Percentiles rank a stretch among this genome's conserved stretches.
Conservation (phyloP, 2,113 vertebrate species). For the Syrmaticus mikado region DNA sequence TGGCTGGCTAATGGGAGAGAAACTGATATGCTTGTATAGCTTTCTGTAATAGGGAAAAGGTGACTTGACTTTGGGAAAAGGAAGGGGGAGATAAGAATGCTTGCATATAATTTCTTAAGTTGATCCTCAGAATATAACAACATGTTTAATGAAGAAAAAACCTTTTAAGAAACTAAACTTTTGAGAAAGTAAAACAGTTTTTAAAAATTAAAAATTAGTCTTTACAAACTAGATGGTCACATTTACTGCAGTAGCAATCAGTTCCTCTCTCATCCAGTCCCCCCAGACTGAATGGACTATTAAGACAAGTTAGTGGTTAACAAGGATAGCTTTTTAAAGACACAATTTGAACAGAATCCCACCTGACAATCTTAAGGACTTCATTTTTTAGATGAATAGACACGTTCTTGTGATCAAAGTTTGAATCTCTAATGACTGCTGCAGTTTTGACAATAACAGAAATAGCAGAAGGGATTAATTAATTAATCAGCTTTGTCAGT, state of each 20-base stretch:
- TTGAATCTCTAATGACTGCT: constrained; percentile 61
- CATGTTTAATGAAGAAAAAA: neutral
- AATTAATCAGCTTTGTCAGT: constrained; percentile 72
- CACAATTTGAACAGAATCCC: constrained; percentile 15
- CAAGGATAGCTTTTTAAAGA: constrained; percentile 8
- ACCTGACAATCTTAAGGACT: neutral
- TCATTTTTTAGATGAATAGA: constrained; percentile 20
- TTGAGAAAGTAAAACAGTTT: neutral
- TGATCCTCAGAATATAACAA: neutral
- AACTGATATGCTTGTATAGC: neutral
- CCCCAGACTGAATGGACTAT: neutral
- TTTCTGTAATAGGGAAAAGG: neutral
- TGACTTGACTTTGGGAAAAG: neutral
- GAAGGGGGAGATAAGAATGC: neutral
- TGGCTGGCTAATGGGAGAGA: neutral
- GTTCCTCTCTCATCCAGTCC: neutral
- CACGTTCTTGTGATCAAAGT: constrained; percentile 38
- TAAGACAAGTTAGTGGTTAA: neutral
- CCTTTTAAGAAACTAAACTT: neutral
- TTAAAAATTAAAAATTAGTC: neutral
- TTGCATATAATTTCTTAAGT: accelerated
- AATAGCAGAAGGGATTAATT: constrained; percentile 75
- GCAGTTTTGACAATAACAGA: constrained; percentile 45
- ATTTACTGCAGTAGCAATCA: neutral
- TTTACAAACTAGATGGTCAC: neutral